These are phyloP conservation scores for Scomber scombrus DNA, from an alignment of 2,113 vertebrate species.

Conservation along the genomic window DNA sequence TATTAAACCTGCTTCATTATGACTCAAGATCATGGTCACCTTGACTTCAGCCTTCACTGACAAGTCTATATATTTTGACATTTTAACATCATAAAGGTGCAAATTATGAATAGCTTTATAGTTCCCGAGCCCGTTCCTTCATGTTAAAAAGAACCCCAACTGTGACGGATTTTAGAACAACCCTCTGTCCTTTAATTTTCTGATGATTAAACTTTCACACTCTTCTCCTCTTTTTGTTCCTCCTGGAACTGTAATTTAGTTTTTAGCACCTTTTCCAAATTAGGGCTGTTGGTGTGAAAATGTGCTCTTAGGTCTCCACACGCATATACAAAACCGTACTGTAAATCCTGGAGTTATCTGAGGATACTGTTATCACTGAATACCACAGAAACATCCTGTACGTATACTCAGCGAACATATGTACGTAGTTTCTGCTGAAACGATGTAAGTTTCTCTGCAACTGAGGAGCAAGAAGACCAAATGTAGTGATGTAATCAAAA, in stretches of 20 bases:
- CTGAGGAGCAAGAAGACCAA: neutral
- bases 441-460: neutral
- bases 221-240: neutral
- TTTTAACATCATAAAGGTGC: slow-evolving; percentile 22
- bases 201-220: neutral
- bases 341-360: neutral
- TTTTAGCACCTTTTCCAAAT: too few relatives aligned
- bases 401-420: neutral
- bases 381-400: neutral
- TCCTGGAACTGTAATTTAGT: neutral
- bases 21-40: slow-evolving; percentile 28
- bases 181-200: neutral
- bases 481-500: slow-evolving; percentile 60
- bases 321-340: neutral
- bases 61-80: slow-evolving; percentile 18
- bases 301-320: neutral
- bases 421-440: neutral
- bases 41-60: slow-evolving; percentile 22
- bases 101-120: slow-evolving; percentile 11
- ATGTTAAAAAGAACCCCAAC: neutral
- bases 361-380: neutral
- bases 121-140: neutral
- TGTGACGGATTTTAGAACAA: neutral
- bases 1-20: slow-evolving; percentile 22
- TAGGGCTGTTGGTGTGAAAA: neutral